Conservation (phyloP, 2,797 vertebrate genomes). For the Lophotriccus pileatus region DNA sequence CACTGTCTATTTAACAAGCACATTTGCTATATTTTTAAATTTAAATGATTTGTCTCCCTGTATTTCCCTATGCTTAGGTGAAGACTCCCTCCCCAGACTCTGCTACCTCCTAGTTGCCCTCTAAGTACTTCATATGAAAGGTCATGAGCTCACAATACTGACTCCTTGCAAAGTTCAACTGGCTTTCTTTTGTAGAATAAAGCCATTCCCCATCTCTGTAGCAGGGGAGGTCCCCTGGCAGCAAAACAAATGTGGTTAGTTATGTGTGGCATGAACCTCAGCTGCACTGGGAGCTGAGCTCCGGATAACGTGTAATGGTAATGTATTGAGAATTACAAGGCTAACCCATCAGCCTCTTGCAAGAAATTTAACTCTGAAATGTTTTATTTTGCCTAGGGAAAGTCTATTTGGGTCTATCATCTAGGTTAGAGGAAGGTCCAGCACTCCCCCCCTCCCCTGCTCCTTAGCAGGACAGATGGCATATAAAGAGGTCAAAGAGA, state of each 20-base stretch:
- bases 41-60: conserved; percentile 1
- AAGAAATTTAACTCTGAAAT: conserved; percentile 54
- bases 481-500: conserved; percentile 25
- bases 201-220: neutral
- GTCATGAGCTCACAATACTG: conserved; percentile 26
- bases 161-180: conserved; percentile 42
- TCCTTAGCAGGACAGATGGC: neutral
- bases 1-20: neutral
- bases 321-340: conserved; percentile 11
- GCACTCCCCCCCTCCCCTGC: neutral
- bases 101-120: neutral
- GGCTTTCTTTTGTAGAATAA: conserved; percentile 14
- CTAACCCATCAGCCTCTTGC: conserved; percentile 13
- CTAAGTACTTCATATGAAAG: conserved; percentile 17
- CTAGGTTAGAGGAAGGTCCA: neutral
- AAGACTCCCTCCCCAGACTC: conserved; percentile 4
- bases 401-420: neutral
- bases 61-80: conserved; percentile 3
- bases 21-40: conserved; percentile 12
- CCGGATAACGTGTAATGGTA: neutral
- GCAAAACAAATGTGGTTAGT: conserved; percentile 65
- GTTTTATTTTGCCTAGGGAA: conserved; percentile 39
- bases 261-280: conserved; percentile 60
- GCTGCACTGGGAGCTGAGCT: conserved; percentile 40
- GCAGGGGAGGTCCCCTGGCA: conserved; percentile 51